Conservation (phyloP, 2,888 invertebrate genomes). For the Macrophya alboannulata region DNA sequence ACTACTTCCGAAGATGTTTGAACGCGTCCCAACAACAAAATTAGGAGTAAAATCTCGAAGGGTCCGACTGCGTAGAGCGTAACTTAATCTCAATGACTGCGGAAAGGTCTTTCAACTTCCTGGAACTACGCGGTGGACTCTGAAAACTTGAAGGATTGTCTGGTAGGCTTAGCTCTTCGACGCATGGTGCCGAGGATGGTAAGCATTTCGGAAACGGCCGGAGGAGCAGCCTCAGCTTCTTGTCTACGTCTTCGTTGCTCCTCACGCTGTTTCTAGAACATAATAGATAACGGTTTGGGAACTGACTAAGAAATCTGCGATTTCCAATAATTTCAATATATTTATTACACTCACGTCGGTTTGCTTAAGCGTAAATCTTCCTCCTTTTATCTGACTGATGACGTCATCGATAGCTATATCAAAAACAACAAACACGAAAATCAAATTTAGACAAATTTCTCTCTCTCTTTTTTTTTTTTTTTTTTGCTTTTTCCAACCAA, state of each 20-base stretch:
- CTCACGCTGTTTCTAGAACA: conserved; percentile 80
- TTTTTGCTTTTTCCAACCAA: not conserved
- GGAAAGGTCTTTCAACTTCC: not conserved
- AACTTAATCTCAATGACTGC: not conserved
- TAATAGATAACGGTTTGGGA: conserved; percentile 5
- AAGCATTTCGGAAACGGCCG: conserved; percentile 86
- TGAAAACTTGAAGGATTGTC: conserved; percentile 72
- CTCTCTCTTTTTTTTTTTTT: not conserved
- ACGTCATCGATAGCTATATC: conserved; percentile 86
- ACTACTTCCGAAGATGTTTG: not conserved
- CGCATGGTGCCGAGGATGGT: conserved; percentile 86
- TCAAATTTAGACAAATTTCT: not conserved
- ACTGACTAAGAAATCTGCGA: not conserved
- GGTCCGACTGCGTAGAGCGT: not conserved
- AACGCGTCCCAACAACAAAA: not conserved
- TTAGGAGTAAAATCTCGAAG: not conserved
- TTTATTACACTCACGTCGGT: conserved; percentile 81
- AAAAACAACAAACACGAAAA: not conserved
- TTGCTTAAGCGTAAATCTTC: conserved; percentile 87
- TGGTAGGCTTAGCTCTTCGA: conserved; percentile 81
- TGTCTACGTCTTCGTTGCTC: conserved; percentile 83
- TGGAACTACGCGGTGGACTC: conserved; percentile 67
- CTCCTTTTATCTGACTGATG: conserved; percentile 89
- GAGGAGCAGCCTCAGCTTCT: conserved; percentile 82
- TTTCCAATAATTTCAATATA: conserved; percentile 38